Base-by-base conservation (phyloP, 2,797 vertebrate species). In the Pelodytes ibericus region DNA sequence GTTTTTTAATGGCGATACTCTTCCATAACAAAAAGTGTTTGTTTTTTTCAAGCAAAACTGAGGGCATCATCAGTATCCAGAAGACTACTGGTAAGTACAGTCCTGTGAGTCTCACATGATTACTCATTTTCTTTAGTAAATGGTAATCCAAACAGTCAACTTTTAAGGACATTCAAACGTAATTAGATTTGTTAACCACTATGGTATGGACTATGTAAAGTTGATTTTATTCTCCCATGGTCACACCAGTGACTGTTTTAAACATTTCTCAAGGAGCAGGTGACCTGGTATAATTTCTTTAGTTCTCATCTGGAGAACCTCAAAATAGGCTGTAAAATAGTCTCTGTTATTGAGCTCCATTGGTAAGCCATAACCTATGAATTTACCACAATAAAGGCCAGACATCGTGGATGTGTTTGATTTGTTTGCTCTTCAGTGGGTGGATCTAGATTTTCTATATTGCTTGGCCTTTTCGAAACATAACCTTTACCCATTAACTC, bases 391-490 rank as follows among this genome's bases (percentile, higher is more conserved):
- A 77, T 59, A 66, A 75, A 81, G 59, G 71, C 58, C 71, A 63
- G 80, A 72, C 7, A 75, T 25, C 27, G 67, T 76, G 62, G 75
- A 56, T 71, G 58, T 73, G 78, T 73, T 79, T 82, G 77, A 58
- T 81, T 75, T 73, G 82, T 9, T 64, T 87, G 84, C 82, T 87
- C 84, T 88, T 47, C 61, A 33, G 84, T 81, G 85, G 77, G 82
- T 39, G 20, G 58, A 22, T 67, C 10, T 63, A 59, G 2, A 51
- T 72, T 9, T 3, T 61, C 22, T 59, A 20, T 79, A 79, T 72
- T 82, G 73, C 87, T 86, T 74, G 83, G 88, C 87, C 87, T 86
- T 85, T n/a, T 87, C 78, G 80, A 59, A 53, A 57, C 80, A 82
- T 84, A 26, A 22, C 82, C 31, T 24, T 30, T 79, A 80, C 81